These are phyloP conservation scores for Beris morrisii DNA, from an alignment of 2,888 invertebrate genomes.

Conservation along the genomic window DNA sequence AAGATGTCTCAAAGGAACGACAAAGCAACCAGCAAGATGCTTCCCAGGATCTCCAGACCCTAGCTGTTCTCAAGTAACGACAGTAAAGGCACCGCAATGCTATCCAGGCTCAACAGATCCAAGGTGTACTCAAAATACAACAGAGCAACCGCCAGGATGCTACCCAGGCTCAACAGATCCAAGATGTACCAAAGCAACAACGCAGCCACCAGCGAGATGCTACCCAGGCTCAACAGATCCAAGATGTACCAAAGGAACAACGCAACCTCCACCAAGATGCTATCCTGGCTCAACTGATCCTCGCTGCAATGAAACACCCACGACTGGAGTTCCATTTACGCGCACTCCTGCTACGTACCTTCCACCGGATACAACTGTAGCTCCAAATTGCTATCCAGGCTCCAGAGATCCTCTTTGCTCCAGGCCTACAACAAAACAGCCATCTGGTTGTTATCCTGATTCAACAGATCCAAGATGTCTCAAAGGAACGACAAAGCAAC, in stretches of 20 bases:
- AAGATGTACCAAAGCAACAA: slow-evolving; percentile 41
- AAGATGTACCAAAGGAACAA: slow-evolving; percentile 46
- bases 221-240: slow-evolving; percentile 52
- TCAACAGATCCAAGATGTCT: slow-evolving; percentile 48
- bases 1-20: slow-evolving; percentile 42
- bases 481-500: slow-evolving; percentile 35
- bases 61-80: slow-evolving; percentile 42
- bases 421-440: slow-evolving; percentile 38
- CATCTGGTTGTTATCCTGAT: slow-evolving; percentile 47
- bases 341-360: slow-evolving; percentile 33
- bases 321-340: slow-evolving; percentile 39
- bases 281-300: slow-evolving; percentile 46
- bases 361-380: slow-evolving; percentile 41
- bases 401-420: slow-evolving; percentile 47
- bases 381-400: slow-evolving; percentile 47
- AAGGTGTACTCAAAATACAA: slow-evolving; percentile 46
- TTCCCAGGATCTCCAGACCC: slow-evolving; percentile 49
- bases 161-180: slow-evolving; percentile 49
- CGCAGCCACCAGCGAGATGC: slow-evolving; percentile 44
- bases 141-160: slow-evolving; percentile 42
- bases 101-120: slow-evolving; percentile 47
- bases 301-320: slow-evolving; percentile 46
- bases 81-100: slow-evolving; percentile 42
- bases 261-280: slow-evolving; percentile 36
- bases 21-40: slow-evolving; percentile 44